Evolutionary conservation across 2,888 invertebrate genomes (phyloP).

Genomic region (Campaea margaritaria): DNA sequence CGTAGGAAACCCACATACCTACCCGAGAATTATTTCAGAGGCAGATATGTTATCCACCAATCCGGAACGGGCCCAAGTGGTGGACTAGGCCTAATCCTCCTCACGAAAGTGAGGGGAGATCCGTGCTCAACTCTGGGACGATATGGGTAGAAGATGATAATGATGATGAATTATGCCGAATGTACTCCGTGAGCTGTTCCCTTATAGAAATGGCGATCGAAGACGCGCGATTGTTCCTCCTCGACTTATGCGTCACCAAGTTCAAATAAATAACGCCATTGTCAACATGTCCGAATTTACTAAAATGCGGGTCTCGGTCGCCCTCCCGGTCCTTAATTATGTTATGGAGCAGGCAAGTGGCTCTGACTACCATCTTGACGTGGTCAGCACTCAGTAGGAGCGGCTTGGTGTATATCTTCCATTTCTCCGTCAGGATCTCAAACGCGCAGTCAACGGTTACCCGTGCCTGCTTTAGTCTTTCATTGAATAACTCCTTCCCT

Average conservation of each 20-base stretch:
- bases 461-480: slow-evolving; percentile 36
- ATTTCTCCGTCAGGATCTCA: slow-evolving; percentile 46
- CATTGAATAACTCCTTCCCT: slow-evolving; percentile 37
- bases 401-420: slow-evolving; percentile 38
- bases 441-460: slow-evolving; percentile 41
- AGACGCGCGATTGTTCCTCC: slow-evolving; percentile 24
- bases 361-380: slow-evolving; percentile 30
- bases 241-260: slow-evolving; percentile 27
- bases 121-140: too few relatives aligned
- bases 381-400: slow-evolving; percentile 33
- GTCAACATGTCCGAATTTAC: slow-evolving; percentile 32
- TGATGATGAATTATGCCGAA: too few relatives aligned
- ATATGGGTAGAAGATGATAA: too few relatives aligned
- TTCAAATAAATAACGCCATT: slow-evolving; percentile 32
- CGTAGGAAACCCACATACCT: too few relatives aligned
- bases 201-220: slow-evolving; percentile 27
- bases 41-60: too few relatives aligned
- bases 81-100: too few relatives aligned
- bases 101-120: too few relatives aligned
- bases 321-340: slow-evolving; percentile 39
- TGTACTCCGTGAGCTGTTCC: slow-evolving; percentile 21
- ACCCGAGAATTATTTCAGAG: too few relatives aligned
- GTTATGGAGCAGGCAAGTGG: slow-evolving; percentile 41
- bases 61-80: too few relatives aligned
- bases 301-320: slow-evolving; percentile 31